Evolutionary conservation across 2,797 vertebrate species (phyloP).

Genomic region (Hydrolagus colliei): DNA sequence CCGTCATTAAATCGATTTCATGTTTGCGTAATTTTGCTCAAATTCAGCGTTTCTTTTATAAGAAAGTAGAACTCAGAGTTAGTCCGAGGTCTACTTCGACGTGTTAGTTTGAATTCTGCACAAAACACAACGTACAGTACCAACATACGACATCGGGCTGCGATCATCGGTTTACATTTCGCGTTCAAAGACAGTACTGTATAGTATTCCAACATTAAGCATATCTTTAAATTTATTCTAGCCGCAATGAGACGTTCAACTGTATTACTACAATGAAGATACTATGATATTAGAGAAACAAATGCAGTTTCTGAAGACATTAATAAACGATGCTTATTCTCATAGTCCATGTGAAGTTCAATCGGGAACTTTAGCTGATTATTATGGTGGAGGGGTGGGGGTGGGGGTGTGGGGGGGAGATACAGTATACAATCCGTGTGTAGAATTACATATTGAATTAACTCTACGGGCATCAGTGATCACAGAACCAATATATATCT

Average conservation of each 20-base stretch:
- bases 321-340: not conserved
- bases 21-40: not conserved
- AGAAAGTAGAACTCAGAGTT: not conserved
- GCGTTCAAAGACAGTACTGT: not conserved
- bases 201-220: not conserved
- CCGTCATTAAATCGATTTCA: not conserved
- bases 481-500: not conserved
- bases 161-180: not conserved
- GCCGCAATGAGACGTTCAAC: too few species aligned
- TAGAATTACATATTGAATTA: not conserved
- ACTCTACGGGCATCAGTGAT: not conserved
- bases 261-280: not conserved
- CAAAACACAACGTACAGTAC: too few species aligned
- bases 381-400: not conserved
- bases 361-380: not conserved
- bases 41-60: not conserved
- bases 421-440: not conserved
- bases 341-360: not conserved
- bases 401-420: too few species aligned
- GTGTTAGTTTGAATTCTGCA: too few species aligned
- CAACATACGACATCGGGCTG: not conserved
- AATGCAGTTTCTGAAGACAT: too few species aligned
- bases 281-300: not conserved
- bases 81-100: not conserved
- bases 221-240: not conserved